Percentiles rank a stretch among this genome's conserved stretches.
Conservation (phyloP, 2,113 vertebrate genomes). For the Thalassarche chlororhynchos region DNA sequence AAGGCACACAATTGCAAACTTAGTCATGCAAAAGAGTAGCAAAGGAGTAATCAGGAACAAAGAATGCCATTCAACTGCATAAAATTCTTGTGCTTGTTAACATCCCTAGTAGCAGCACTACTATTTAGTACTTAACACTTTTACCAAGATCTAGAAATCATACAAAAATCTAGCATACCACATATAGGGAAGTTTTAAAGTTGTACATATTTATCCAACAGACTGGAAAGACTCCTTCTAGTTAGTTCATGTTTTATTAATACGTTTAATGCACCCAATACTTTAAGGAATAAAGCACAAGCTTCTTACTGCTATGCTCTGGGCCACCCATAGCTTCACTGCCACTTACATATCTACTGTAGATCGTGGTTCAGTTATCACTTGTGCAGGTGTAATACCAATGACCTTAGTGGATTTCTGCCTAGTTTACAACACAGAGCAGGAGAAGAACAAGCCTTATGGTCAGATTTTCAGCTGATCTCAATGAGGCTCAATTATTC, state of each 20-base stretch:
- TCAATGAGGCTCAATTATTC: not conserved
- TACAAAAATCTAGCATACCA: not conserved
- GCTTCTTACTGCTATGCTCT: not conserved
- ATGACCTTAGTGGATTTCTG: not conserved
- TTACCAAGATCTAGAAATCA: not conserved
- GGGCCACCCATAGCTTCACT: not conserved
- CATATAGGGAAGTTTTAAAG: not conserved
- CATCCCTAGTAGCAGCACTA: not conserved
- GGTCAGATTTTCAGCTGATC: not conserved
- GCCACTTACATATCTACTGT: not conserved
- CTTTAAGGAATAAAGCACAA: not conserved
- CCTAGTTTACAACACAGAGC: not conserved
- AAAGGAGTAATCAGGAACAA: conserved; percentile 17
- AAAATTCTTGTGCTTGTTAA: not conserved
- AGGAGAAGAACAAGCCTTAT: not conserved
- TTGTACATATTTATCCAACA: not conserved
- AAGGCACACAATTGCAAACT: conserved; percentile 41
- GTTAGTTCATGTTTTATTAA: not conserved
- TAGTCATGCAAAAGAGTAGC: conserved; percentile 37
- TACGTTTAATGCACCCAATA: not conserved
- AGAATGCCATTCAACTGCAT: not conserved
- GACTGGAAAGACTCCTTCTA: not conserved
- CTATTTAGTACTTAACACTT: not conserved
- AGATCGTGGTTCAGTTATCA: not conserved
- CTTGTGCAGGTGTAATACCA: not conserved